Evolutionary conservation across 2,113 vertebrate species (phyloP), one percentile per base, ranked within the genome.

Genomic region (Hippocampus mohnikei): DNA sequence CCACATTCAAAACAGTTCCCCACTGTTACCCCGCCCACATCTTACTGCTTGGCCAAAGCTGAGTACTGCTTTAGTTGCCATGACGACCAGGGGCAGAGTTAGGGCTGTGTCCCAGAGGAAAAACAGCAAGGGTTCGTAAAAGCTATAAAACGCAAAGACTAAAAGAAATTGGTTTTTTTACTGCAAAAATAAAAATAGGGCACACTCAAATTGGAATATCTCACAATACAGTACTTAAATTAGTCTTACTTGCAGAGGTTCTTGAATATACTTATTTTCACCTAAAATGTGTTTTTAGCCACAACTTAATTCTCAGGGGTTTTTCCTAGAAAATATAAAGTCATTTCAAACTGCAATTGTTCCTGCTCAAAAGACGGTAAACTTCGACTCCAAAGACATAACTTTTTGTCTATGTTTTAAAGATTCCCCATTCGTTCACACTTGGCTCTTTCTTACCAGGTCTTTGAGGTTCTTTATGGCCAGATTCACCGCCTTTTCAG

Each of bases 401-500:
- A 23, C 37, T 18, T 6, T 18, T 6, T 16, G 7, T 60, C 12
- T 20, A 29, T 27, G 3, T 11, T 37, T 58, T 15, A 8, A 40
- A 13, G 1, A 25, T 66, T 61, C 33, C 41, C n/a, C 0, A 52
- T 50, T 37, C 7, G 18, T 16, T 18, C 13, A 20, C 27, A 15
- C 52, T 58, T 27, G 11, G 11, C 2, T 58, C 2, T 29, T 46
- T 72, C 74, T 91, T 90, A 98, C 97, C 95, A 99, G 89, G 83
- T 96, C 94, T 81, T 92, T 93, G 16, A 99, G 93, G 77, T 96
- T 95, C 75, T 93, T 96, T 87, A 99, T 93, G 67, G 97, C 94
- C 20, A 99, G 83, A 73, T 79, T 81, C 11, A 98, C 92, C 1
- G 95, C 94, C 74, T 94, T 91, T 66, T 86, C 87, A 48, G 94